Conservation (phyloP, 1,140 invertebrate genomes). For the Drosophila nigrodunni region DNA sequence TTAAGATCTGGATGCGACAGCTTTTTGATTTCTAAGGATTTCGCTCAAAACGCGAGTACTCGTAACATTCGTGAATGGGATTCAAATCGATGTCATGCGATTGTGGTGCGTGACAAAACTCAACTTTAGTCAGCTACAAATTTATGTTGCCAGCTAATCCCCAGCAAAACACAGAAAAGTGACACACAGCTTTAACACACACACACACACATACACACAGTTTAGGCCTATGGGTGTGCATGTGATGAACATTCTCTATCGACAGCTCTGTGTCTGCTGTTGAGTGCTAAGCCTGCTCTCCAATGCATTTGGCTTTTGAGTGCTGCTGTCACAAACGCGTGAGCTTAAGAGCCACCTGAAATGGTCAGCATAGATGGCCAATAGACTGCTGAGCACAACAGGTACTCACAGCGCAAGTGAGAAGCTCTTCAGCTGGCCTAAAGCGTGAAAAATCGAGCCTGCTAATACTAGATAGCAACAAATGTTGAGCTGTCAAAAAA, state of each 20-base stretch:
- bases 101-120: constrained; percentile 73
- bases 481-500: neutral
- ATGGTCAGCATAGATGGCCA: constrained; percentile 50
- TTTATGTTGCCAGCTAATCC: constrained; percentile 69
- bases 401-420: constrained; percentile 11
- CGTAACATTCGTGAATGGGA: constrained; percentile 1
- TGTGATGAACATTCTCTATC: constrained; percentile 10
- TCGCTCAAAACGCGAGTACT: neutral
- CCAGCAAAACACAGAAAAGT: constrained; percentile 17
- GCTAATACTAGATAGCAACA: neutral
- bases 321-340: constrained; percentile 58
- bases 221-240: constrained; percentile 13
- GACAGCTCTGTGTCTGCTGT: constrained; percentile 30
- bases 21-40: constrained; percentile 33
- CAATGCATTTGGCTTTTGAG: constrained; percentile 54
- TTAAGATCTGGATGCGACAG: constrained; percentile 14
- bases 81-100: constrained; percentile 38
- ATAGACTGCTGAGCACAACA: constrained; percentile 25
- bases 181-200: constrained; percentile 11
- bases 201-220: constrained; percentile 10
- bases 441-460: neutral
- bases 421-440: neutral
- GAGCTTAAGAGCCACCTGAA: constrained; percentile 39
- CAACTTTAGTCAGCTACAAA: constrained; percentile 70
- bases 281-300: constrained; percentile 57